Evolutionary conservation across 2,113 vertebrate species (phyloP), one percentile per base, ranked within the genome.

Genomic region (Myodes glareolus): DNA sequence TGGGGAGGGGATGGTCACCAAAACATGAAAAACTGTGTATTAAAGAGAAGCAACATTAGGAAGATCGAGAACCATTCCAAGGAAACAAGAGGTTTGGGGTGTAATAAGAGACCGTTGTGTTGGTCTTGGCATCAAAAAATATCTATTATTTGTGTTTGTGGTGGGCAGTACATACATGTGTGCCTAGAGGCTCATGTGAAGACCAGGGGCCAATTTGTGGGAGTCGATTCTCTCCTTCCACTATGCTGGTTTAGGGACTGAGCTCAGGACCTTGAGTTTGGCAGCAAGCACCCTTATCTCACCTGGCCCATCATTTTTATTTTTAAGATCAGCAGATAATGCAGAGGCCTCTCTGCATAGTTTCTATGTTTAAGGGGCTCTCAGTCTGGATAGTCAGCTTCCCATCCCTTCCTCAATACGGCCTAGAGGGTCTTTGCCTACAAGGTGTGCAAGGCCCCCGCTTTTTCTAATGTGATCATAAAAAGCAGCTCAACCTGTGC

Each of bases 371-470:
- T 36, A 52, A 52, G 31, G 55, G 50, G 31, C 6, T 86, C 67
- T 17, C 17, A 27, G 16, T 50, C 85, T n/a, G 12, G 63, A 45
- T 61, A 21, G 29, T 11, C 47, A 81, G 12, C 47, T 10, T 42
- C 10, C 23, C 6, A 16, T 8, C 17, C 36, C 4, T n/a, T 45
- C 33, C n/a, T n/a, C 29, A 36, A 47, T 47, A 72, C 0, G 61
- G 7, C 50, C 31, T 55, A 36, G 36, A n/a, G 25, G 13, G 1
- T 2, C 33, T 42, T 70, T 63, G 42, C 8, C 4, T 19, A 39
- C 2, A 13, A 27, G 47, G 12, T 23, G 8, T 50, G 2, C 27
- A 31, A 65, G 50, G 29, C 0, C 19, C 77, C 23, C 0, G 21
- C 19, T 47, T 39, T 52, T 78, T 68, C 50, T 23, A 29, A 86